A percentile compares a stretch with the other conserved stretches of the same genome.
These are phyloP conservation scores for Pygoscelis antarcticus DNA, from an alignment of 2,113 vertebrate species.

Conservation along the genomic window DNA sequence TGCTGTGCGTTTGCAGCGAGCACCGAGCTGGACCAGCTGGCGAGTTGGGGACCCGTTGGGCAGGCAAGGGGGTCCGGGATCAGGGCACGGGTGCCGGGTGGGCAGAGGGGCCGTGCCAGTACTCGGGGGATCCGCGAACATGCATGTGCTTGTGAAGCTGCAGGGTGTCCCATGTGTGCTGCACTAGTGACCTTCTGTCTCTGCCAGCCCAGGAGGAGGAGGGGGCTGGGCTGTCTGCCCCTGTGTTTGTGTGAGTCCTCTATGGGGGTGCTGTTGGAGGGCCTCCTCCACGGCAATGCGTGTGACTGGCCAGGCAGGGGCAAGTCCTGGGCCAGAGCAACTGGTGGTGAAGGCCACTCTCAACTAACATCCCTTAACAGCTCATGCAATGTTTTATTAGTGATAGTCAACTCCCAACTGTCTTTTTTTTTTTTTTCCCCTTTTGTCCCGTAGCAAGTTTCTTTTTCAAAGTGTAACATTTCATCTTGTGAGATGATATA, in stretches of 20 bases:
- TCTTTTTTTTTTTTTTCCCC: not conserved
- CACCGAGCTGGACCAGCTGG: not conserved
- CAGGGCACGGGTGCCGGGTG: too few species aligned
- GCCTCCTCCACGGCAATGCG: fast-evolving
- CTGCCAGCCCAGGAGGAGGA: not conserved
- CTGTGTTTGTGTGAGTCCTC: not conserved
- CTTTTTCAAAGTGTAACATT: not conserved
- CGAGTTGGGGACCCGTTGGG: fast-evolving
- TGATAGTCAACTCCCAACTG: not conserved
- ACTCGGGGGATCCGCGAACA: fast-evolving
- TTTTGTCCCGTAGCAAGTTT: not conserved
- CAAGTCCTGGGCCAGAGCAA: not conserved
- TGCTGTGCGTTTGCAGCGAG: not conserved
- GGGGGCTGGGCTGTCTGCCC: too few species aligned
- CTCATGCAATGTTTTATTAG: not conserved
- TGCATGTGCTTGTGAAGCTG: fast-evolving
- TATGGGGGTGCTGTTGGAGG: fast-evolving
- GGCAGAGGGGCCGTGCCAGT: not conserved
- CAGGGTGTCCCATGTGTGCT: too few species aligned
- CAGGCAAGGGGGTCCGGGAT: too few species aligned
- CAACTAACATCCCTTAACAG: not conserved
- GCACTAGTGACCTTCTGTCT: not conserved
- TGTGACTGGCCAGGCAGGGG: not conserved
- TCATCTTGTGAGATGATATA: not conserved
- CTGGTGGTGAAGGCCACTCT: not conserved